Base-by-base conservation (phyloP, 2,888 invertebrate species). In the Ornithoptera alexandrae region DNA sequence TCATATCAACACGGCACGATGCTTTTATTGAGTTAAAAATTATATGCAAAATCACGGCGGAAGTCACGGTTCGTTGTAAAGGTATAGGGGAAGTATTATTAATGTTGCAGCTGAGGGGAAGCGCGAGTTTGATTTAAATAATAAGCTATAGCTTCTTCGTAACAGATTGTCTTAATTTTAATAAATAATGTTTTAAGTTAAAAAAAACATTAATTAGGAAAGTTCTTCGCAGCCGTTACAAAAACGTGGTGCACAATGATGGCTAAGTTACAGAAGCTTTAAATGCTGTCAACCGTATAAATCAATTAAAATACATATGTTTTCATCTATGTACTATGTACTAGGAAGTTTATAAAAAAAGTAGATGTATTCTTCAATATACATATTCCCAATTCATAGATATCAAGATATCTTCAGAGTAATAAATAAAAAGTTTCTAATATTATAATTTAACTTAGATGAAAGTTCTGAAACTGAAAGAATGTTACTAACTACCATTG, bases 241-340 rank as follows among this genome's bases (percentile, higher is more conserved):
- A 91, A 92, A 92, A 92, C 88, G 85, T 91, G 91, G 90, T 81
- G 81, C 88, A 85, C 90, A 90, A 90, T 89, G 90, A 88, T 86
- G 84, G 86, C 89, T 89, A 89, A 89, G 90, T 90, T 90, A 88
- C 84, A 84, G 79, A 74, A 78, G 82, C 83, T 84, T 81, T 85
- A 82, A 67, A 84, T 78, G 74, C 74, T 81, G 5, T 20, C 20
- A 24, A 61, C 7, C 62, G 39, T n/a, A 15, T 30, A 53, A 36
- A 36, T 22, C n/a, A 30, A 61, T 61, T 66, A 66, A 20, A 50
- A 24, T 46, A 59, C 39, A 22, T 12, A 53, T 20, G 57, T 57
- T 57, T 20, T 57, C 8, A 57, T 20, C 20, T n/a, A 57, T 20
- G 15, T 50, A 50, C 15, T 50, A 17, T 50, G 4, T 1, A 50